phyloP scores from a whole-genome alignment of 2,888 invertebrate genomes.

The Tinea pellionella region DNA sequence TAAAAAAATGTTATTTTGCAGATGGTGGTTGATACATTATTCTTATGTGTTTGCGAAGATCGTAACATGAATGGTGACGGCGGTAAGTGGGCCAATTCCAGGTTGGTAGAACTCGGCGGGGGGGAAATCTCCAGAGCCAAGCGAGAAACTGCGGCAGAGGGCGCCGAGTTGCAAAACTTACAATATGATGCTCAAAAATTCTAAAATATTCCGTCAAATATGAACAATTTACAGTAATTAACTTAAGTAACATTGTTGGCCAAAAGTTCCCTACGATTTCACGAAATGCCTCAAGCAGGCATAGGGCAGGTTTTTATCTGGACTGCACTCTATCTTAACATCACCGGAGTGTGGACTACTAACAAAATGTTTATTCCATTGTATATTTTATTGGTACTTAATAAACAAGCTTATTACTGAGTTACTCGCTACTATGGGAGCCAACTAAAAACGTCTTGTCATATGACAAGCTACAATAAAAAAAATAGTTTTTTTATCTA shows the following conservation, averaged over 20 bases:
- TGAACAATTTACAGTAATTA: too few species aligned
- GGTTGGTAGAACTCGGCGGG: slow-evolving; percentile 67
- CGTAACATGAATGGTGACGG: slow-evolving; percentile 83
- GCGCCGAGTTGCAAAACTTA: slow-evolving; percentile 42
- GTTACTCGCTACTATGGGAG: too few species aligned
- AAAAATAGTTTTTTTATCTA: too few species aligned
- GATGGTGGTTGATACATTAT: slow-evolving; percentile 95
- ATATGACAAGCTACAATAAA: neutral
- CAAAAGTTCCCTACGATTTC: too few species aligned
- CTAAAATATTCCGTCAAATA: neutral
- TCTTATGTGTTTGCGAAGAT: slow-evolving; percentile 94
- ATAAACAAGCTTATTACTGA: too few species aligned
- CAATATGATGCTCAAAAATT: slow-evolving; percentile 35
- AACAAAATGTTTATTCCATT: too few species aligned
- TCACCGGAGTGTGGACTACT: too few species aligned
- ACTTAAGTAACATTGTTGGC: too few species aligned
- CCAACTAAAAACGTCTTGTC: neutral
- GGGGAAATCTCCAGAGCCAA: slow-evolving; percentile 21
- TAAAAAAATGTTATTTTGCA: slow-evolving; percentile 33
- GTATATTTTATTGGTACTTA: too few species aligned
- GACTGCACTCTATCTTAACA: too few species aligned
- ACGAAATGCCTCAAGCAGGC: too few species aligned
- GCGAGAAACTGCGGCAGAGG: slow-evolving; percentile 22
- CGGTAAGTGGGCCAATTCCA: slow-evolving; percentile 72
- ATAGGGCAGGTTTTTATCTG: too few species aligned